Evolutionary conservation across 2,888 invertebrate species (phyloP).

Genomic region (Chalcosyrphus nemorum): DNA sequence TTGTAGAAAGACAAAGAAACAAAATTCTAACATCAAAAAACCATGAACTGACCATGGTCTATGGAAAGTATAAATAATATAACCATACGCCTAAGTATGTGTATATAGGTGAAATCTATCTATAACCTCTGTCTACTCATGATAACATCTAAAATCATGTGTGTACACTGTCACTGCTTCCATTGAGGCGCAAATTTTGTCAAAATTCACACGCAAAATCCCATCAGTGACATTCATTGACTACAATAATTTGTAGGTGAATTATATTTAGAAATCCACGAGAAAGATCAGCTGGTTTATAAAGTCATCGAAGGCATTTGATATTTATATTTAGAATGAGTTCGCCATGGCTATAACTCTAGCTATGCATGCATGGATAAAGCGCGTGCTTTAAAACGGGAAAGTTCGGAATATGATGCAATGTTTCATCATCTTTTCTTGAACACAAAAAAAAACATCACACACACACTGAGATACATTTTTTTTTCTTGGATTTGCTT

Average conservation of each 20-base stretch:
- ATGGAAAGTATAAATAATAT: background rate
- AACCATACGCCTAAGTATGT: background rate
- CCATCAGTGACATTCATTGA: conserved; percentile 28
- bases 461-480: background rate
- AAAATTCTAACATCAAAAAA: background rate
- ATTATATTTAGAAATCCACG: conserved; percentile 39
- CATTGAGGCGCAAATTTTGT: conserved; percentile 16
- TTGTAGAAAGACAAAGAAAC: background rate
- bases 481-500: background rate
- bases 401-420: conserved; percentile 55
- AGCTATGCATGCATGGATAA: background rate
- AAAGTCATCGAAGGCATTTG: conserved; percentile 36
- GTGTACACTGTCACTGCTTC: background rate
- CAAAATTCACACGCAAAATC: conserved; percentile 22
- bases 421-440: conserved; percentile 63
- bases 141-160: conserved; percentile 1
- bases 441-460: background rate
- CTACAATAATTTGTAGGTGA: conserved; percentile 19
- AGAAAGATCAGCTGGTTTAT: conserved; percentile 50
- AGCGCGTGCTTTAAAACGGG: conserved; percentile 32
- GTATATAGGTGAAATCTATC: background rate
- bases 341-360: conserved; percentile 6
- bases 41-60: conserved; percentile 4
- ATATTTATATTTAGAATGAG: conserved; percentile 31
- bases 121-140: background rate